Evolutionary conservation across 92 coral and sea anemone species (phyloP), one percentile per base, ranked within the genome.

Genomic region (Paramuricea clavata): DNA sequence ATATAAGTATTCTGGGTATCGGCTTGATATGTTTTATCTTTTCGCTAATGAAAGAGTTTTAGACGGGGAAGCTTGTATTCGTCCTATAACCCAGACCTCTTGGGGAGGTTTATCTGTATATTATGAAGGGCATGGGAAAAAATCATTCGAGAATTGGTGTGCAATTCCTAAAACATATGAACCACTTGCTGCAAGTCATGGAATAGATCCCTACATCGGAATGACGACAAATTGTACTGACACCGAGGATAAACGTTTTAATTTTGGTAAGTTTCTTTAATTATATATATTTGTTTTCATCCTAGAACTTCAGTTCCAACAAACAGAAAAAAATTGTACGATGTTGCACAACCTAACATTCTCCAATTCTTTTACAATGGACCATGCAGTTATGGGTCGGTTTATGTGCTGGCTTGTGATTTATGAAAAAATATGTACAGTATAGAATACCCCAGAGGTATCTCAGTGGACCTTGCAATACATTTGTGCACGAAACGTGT

Each of bases 51-150:
- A 19, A 13, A 21, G 4, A 4, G 10, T 4, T 54, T 54, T 54
- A 21, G 27, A 54, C 27, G 0, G 16, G 1, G 11, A 2, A 3
- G 22, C 62, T 54, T 54, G 62, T 54, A 23, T 23, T 54, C 62
- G 62, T 54, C 2, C 62, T 19, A 21, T 54, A 19, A 54, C 5
- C 27, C 62, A 54, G 62, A 54, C 62, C 26, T 54, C 62, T 54
- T 54, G 62, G 62, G 62, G 62, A 54, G 62, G 62, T 54, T 54
- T 54, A 54, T 54, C 26, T 54, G 62, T 54, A 21, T 54, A 54
- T 21, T 54, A 54, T 54, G 17, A 8, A 19, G 62, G 62, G 19
- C 4, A 21, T 19, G 0, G 8, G 17, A 17, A 19, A 2, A 54
- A 0, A 19, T 21, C 62, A 19, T 54, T 54, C 19, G 6, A 21